Evolutionary conservation across 2,888 invertebrate genomes (phyloP), one percentile per base, ranked within the genome.

Genomic region (Hyles lineata): DNA sequence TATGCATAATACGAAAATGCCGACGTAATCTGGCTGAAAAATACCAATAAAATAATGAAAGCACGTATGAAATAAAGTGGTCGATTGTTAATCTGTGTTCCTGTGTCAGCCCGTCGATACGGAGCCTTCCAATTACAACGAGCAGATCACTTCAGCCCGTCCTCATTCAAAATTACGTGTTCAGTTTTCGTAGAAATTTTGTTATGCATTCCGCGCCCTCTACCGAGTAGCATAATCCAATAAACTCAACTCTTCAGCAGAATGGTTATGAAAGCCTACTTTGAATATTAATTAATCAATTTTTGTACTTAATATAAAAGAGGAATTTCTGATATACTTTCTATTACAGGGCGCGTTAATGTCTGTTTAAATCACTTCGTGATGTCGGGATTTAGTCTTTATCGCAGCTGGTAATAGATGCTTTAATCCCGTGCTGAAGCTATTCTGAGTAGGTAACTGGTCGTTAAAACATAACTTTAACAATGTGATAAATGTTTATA

Each of bases 281-380:
- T 50, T 50, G 50, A 67, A 67, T 67, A 67, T 50, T 67, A 67
- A 67, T 67, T 67, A 67, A 67, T 67, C 67, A 67, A 67, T 67
- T 67, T 67, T 50, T 67, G 67, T 67, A 50, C 67, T 67, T 67
- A 50, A 63, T 63, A 19, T 35, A 35, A 35, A 67, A 67, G 67
- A 17, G 67, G 43, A 67, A 50, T 50, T 67, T 67, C 17, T 17
- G 67, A 67, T 67, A 67, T 50, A 67, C 67, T 17, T 21, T 67
- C 50, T 67, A 50, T 43, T 67, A 67, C 43, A n/a, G n/a, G 9
- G 2, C n/a, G n/a, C 43, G 23, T 67, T 67, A 67, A 50, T 50
- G 23, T 50, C 43, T 67, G 63, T 15, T 67, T n/a, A 50, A 67
- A 23, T 7, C 43, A 50, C 43, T 63, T 62, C 19, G 17, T 32